These are phyloP conservation scores for Electrona antarctica DNA, from an alignment of 2,113 vertebrate species.

Conservation along the genomic window DNA sequence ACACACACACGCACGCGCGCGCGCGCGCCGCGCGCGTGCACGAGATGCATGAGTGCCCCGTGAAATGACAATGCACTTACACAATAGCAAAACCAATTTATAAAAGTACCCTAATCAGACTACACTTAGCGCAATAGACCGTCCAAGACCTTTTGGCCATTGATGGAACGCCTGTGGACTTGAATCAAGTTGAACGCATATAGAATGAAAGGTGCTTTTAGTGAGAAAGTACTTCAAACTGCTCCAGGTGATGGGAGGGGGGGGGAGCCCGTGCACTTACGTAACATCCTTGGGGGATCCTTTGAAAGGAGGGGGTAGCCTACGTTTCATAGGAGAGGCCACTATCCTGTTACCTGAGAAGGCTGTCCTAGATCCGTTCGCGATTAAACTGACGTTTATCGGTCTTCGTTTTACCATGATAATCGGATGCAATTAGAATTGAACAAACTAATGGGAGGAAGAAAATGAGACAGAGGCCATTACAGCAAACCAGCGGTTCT, in stretches of 20 bases:
- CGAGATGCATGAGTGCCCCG: constrained; percentile 34
- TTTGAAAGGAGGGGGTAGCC: constrained; percentile 26
- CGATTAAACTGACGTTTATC: constrained; percentile 16
- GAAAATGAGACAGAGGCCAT: constrained; percentile 33
- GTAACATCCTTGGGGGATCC: constrained; percentile 51
- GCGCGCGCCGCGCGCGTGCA: not conserved
- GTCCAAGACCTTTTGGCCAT: constrained; percentile 6
- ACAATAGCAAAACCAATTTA: constrained; percentile 39
- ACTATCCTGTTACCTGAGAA: not conserved
- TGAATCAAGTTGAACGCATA: constrained; percentile 1
- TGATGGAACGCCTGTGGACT: constrained; percentile 15
- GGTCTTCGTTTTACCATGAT: constrained; percentile 8
- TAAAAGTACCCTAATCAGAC: constrained; percentile 46
- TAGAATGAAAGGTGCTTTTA: constrained; percentile 34
- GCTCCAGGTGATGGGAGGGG: constrained; percentile 52
- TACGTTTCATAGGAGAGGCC: constrained; percentile 2
- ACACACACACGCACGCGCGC: too few relatives aligned
- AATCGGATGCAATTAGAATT: constrained; percentile 7
- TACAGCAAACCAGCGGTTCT: constrained; percentile 25
- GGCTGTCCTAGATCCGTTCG: constrained; percentile 13
- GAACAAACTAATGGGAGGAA: constrained; percentile 25
- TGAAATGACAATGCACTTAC: constrained; percentile 43
- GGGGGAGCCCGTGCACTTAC: constrained; percentile 52
- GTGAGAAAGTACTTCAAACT: constrained; percentile 32
- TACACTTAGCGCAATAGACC: constrained; percentile 2